Conservation (phyloP, 2,797 vertebrate species). For the Pagetopsis macropterus region DNA sequence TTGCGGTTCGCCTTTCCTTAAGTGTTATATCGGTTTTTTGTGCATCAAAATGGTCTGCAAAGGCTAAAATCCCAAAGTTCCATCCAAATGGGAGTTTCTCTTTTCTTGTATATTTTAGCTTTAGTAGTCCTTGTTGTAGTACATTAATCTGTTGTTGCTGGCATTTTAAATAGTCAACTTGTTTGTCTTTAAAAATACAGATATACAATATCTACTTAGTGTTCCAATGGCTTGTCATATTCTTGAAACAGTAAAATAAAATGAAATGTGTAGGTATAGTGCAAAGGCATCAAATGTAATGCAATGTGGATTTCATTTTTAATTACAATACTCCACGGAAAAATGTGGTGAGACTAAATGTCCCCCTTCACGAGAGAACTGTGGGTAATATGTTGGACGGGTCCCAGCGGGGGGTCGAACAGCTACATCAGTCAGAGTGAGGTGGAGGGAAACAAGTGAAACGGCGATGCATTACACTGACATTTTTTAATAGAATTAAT, state of each 20-base stretch:
- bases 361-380: conserved; percentile 68
- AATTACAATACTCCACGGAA: conserved; percentile 5
- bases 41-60: too few relatives aligned
- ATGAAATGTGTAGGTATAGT: neutral
- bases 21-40: too few relatives aligned
- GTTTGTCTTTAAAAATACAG: neutral
- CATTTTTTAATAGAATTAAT: conserved; percentile 99
- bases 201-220: neutral
- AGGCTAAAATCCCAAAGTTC: too few relatives aligned
- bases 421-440: conserved; percentile 74
- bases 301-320: conserved; percentile 26
- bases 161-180: neutral
- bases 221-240: too few relatives aligned
- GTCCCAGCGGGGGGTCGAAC: conserved; percentile 76
- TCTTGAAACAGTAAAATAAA: neutral
- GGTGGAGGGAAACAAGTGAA: conserved; percentile 80
- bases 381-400: conserved; percentile 75
- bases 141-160: neutral
- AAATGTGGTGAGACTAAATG: conserved; percentile 73
- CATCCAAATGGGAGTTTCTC: neutral
- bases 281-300: neutral
- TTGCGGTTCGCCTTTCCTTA: too few relatives aligned
- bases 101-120: neutral
- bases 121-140: neutral
- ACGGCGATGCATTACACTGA: conserved; percentile 98